Base-by-base conservation (phyloP, 2,113 vertebrate species). In the Lasiurus cinereus region DNA sequence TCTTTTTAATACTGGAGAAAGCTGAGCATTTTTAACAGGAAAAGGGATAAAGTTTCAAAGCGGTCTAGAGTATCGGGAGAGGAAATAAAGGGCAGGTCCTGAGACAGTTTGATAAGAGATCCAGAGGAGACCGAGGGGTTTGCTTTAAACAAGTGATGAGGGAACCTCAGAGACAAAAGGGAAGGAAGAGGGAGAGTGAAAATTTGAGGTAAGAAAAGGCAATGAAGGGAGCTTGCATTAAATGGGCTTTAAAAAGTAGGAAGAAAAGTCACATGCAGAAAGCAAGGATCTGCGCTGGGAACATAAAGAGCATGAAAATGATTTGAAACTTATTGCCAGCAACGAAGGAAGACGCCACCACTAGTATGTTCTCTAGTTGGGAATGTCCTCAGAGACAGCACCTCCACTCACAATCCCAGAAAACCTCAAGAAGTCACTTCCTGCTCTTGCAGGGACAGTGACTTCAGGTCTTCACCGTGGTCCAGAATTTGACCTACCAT, bases 241-340 rank as follows among this genome's bases (percentile, higher is more conserved):
- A 2, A 39, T 33, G n/a, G 5, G 22, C 36, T 87, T 21, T 62
- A n/a, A 69, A 83, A 86, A 77, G 66, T 2, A 78, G 24, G 11
- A 78, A 89, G 67, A 70, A 78, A 85, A 88, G 39, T 72, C 10
- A 13, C 1, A 3, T 29, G 54, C 39, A 50, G 16, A 77, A 77
- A 52, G 39, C 46, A 82, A 88, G 73, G 19, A 31, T 66, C 1
- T 77, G 46, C 18, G 19, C 52, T 83, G 10, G 6, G 19, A 14
- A 79, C n/a, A 29, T 46, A 72, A 31, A 72, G 43, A 27, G 18
- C 39, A 39, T 31, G 72, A 74, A 74, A 87, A 43, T 59, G 6
- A 46, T 66, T 3, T 72, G 46, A 92, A 97, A 95, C 22, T 56
- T 50, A 83, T 3, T 24, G 15, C 52, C 36, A 78, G 39, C 9